Conservation (phyloP, 2,113 vertebrate genomes). For the Clupea harengus region DNA sequence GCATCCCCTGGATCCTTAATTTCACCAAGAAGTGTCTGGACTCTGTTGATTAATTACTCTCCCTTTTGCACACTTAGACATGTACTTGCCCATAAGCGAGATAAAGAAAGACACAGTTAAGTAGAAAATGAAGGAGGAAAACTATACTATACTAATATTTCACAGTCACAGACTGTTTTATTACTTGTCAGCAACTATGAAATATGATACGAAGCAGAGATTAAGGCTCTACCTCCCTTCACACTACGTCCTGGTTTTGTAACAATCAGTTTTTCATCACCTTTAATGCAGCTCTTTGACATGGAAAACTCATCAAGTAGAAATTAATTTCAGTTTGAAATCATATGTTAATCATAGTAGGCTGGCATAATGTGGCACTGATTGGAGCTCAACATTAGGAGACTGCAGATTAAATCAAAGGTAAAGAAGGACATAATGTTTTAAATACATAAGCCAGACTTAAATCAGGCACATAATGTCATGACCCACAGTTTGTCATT, state of each 20-base stretch:
- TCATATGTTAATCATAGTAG: constrained; percentile 40
- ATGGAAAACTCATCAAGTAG: constrained; percentile 32
- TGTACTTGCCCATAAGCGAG: neutral
- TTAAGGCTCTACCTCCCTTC: neutral
- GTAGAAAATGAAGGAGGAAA: neutral
- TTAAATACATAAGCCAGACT: constrained; percentile 34
- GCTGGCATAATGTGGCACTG: constrained; percentile 24
- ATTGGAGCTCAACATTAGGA: constrained; percentile 37
- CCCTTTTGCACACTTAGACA: neutral
- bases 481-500: neutral
- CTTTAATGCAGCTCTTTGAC: constrained; percentile 37
- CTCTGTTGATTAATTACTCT: constrained; percentile 1
- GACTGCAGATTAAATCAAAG: constrained; percentile 39
- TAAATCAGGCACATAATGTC: neutral
- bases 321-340: constrained; percentile 40
- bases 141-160: neutral
- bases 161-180: constrained; percentile 24
- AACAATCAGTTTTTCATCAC: constrained; percentile 27
- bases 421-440: constrained; percentile 33
- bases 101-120: constrained; percentile 6
- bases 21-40: neutral
- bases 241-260: neutral
- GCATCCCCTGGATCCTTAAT: neutral
- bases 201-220: constrained; percentile 18
- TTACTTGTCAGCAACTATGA: constrained; percentile 24